Percentiles rank a stretch among this genome's conserved stretches.
Conservation (phyloP, 2,888 invertebrate species). For the Tetragnatha montana region DNA sequence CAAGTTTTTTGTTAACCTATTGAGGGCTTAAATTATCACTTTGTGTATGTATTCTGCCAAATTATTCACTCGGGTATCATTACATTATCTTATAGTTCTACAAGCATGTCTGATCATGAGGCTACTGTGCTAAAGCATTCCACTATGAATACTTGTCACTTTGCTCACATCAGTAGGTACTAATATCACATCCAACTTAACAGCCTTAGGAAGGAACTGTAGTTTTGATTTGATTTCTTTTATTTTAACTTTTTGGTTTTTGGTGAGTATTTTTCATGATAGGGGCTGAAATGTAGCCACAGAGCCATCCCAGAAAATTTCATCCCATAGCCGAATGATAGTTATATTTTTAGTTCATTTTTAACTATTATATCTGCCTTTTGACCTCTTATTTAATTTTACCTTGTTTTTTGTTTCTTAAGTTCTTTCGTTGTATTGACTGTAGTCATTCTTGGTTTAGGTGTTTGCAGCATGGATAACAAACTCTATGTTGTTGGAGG, state of each 20-base stretch:
- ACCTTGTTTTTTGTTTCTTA: not conserved
- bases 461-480: slow-evolving; percentile 82
- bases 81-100: no score
- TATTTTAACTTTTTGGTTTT: slow-evolving; percentile 5
- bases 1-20: no score
- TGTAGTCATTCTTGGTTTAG: slow-evolving; percentile 75
- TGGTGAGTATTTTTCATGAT: slow-evolving; percentile 11
- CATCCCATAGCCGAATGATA: not conserved
- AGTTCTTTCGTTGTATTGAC: slow-evolving; percentile 4
- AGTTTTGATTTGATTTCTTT: slow-evolving; percentile 26
- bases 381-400: not conserved
- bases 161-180: not conserved
- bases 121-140: not conserved
- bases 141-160: not conserved
- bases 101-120: no score
- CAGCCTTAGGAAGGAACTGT: slow-evolving; percentile 44
- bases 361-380: not conserved
- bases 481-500: slow-evolving; percentile 87
- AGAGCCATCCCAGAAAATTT: slow-evolving; percentile 19
- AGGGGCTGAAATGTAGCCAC: slow-evolving; percentile 6
- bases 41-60: no score
- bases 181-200: slow-evolving; percentile 51
- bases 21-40: no score
- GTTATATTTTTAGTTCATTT: slow-evolving; percentile 8
- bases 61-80: no score